Evolutionary conservation across 1,140 invertebrate genomes (phyloP), one percentile per base, ranked within the genome.

Genomic region (Aricia agestis): DNA sequence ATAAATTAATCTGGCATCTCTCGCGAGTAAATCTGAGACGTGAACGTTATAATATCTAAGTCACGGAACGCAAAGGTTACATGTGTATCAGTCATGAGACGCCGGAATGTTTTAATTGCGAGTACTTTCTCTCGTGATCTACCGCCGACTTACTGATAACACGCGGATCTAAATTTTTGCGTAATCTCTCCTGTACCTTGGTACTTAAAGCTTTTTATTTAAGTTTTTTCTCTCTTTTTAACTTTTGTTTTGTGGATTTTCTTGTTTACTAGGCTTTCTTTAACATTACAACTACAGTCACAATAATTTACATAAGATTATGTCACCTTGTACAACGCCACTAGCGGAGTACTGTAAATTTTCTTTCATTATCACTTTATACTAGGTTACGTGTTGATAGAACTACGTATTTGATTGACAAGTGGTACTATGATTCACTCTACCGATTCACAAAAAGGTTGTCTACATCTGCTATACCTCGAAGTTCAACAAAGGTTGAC

Each of bases 21-120:
- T 52, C 45, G 10, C 9, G 45, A 13, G 45, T 15, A 4, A 4
- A 52, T 52, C 45, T 52, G 6, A 11, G 13, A 9, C 45, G 45
- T 52, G 45, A 52, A 13, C 18, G 59, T 11, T 25, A 63, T 63
- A 25, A 19, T 17, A 10, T 25, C 59, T 11, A 63, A 19, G 59
- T 63, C 59, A 63, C 59, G 59, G 17, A 63, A 25, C 59, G 59
- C 15, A 59, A 59, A 59, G 58, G 58, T 59, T 19, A 63, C 59
- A 63, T 63, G 10, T 63, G 18, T 63, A 63, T 63, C 59, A 19
- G 59, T 63, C 59, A 59, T 59, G 59, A 19, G 10, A 11, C 10
- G 59, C 11, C 59, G 11, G 19, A 63, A 63, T 63, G 9, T 63
- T 63, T 63, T 63, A 63, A 63, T 63, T 63, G 59, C 59, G 19